Percentiles rank a stretch among this genome's conserved stretches.
Evolutionary conservation across 2,888 invertebrate species (phyloP).

Genomic region (Diarsia brunnea): DNA sequence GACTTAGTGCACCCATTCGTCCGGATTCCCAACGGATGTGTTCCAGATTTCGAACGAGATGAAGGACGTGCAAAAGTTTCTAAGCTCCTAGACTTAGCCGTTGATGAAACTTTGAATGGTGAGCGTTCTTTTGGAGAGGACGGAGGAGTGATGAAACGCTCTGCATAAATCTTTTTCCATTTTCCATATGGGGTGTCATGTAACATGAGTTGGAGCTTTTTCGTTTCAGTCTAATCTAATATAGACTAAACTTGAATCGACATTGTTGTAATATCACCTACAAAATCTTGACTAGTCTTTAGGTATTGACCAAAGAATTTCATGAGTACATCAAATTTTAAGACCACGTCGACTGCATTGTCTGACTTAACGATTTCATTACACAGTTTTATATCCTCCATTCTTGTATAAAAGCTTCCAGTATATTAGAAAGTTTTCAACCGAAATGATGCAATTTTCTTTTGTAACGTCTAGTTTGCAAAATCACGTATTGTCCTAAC

Average conservation of each 20-base stretch:
- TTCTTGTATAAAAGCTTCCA: conserved; percentile 15
- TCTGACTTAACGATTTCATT: conserved; percentile 24
- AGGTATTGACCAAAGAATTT: not conserved
- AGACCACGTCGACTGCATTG: not conserved
- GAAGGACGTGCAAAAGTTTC: conserved; percentile 54
- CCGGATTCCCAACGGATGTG: conserved; percentile 59
- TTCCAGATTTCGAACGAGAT: conserved; percentile 56
- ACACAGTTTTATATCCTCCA: conserved; percentile 1
- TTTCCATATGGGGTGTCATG: not conserved
- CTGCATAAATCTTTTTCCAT: not conserved
- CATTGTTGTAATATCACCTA: not conserved
- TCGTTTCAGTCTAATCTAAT: not conserved
- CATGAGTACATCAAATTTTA: not conserved
- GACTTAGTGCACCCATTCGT: conserved; percentile 62
- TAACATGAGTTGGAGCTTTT: not conserved
- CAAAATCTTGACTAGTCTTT: not conserved
- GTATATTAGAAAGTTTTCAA: conserved; percentile 46
- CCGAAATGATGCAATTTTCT: conserved; percentile 40
- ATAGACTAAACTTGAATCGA: not conserved
- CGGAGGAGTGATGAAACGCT: conserved; percentile 15
- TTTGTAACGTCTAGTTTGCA: conserved; percentile 48
- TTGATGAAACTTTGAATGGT: conserved; percentile 42
- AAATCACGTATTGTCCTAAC: conserved; percentile 54
- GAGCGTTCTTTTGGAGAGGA: conserved; percentile 19
- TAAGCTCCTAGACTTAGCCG: conserved; percentile 32